phyloP scores from a whole-genome alignment of 1,140 invertebrate genomes.

The Harpegnathos saltator region DNA sequence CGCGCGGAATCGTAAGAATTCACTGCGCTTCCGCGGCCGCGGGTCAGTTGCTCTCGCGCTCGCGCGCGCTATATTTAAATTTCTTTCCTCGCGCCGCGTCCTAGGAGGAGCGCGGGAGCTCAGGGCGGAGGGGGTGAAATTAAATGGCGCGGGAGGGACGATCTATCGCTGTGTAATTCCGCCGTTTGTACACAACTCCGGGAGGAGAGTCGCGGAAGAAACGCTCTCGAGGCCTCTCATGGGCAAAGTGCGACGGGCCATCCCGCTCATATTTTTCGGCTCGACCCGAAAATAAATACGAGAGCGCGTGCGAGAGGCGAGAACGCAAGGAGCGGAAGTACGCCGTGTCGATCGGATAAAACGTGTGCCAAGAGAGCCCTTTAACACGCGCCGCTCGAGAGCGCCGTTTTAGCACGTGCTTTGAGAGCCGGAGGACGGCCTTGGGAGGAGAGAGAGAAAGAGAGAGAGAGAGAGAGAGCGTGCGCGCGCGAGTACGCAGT shows the following conservation, averaged over 20 bases:
- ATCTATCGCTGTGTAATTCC: too few relatives aligned
- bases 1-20: slow-evolving; percentile 77
- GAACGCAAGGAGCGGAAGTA: slow-evolving; percentile 21
- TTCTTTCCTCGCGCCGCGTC: slow-evolving; percentile 71
- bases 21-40: slow-evolving; percentile 73
- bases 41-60: slow-evolving; percentile 57
- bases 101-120: not conserved
- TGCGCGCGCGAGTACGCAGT: too few relatives aligned
- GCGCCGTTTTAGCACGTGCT: slow-evolving; percentile 54
- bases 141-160: not conserved
- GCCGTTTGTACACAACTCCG: not conserved
- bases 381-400: slow-evolving; percentile 35
- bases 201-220: slow-evolving; percentile 32
- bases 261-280: slow-evolving; percentile 19
- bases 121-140: not conserved
- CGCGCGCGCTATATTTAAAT: slow-evolving; percentile 70
- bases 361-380: slow-evolving; percentile 50
- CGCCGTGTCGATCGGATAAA: slow-evolving; percentile 54
- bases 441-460: slow-evolving; percentile 32
- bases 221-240: not conserved
- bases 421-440: slow-evolving; percentile 51
- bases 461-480: too few relatives aligned
- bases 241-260: not conserved
- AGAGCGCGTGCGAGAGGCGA: slow-evolving; percentile 3
- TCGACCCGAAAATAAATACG: slow-evolving; percentile 47